Base-by-base conservation (phyloP, 2,888 invertebrate genomes). In the Zygothrica quintamaculata region DNA sequence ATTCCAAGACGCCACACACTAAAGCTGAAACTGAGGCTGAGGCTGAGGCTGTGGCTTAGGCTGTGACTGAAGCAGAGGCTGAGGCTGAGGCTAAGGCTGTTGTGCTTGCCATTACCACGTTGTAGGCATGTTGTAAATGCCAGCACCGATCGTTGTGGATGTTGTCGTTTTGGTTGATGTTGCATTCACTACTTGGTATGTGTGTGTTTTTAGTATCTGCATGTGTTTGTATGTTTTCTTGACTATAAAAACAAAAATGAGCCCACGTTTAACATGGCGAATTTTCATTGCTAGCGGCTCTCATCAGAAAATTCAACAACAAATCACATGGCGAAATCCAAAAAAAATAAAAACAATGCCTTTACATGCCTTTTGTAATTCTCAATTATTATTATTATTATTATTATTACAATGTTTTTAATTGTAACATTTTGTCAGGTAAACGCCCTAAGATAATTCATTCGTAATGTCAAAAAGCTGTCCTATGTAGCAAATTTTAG, bases 101-200 rank as follows among this genome's bases (percentile, higher is more conserved):
- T 76, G 74, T 25, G 67, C 77, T 69, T 85, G 85, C 80, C 80
- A 80, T 80, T 80, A 85, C 80, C 80, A 85, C 80, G 80, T 82
- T 80, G 85, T 85, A 82, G 85, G 79, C 80, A 80, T 85, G 85
- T 80, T 80, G 85, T 80, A 80, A 80, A 80, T 85, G 80, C 80
- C 80, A 80, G 70, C 43, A 3, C 18, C 84, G 84, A 79, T 77
- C 84, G 67, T 60, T 65, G 67, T 71, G 66, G 72, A 59, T 65
- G 68, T 81, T 81, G 82, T 65, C 42, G 57, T 60, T 65, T 51
- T 42, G 37, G n/a, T 42, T 31, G 39, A 42, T 15, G 48, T 34
- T 42, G 18, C 18, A 22, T 22, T 22, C 18, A 25, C n/a, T 18
- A 26, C 18, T 22, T 22, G 18, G 26, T 25, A 8, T 31, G 12